Base-by-base conservation (phyloP, 1,140 invertebrate genomes). In the Tetranychus cinnabarinus region DNA sequence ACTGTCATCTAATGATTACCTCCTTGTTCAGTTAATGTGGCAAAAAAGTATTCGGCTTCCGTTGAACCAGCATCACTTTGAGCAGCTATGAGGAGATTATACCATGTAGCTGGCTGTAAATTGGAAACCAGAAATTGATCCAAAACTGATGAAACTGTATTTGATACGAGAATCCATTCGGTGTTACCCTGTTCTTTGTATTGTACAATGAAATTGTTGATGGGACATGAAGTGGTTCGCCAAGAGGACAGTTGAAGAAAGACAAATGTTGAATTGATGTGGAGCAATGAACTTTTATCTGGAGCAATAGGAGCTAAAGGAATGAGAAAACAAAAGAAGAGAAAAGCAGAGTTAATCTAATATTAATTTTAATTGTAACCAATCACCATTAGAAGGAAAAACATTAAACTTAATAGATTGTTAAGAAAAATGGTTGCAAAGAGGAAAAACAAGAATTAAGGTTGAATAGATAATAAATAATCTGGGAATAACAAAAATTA, bases 11-110 rank as follows among this genome's bases (percentile, higher is more conserved):
- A 47, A 61, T 60, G 34, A 6, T 47, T 48, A 36, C 56, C 57
- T 59, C 91, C 92, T 66, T 85, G 86, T 63, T 88, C 81, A 31
- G 89, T 93, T 47, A 80, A 72, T 12, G 82, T 84, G 46, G 75
- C 77, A 69, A 84, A 81, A 62, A 87, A 85, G 69, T 93, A 90
- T n/a, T 86, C 75, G 0, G 83, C 84, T 48, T 84, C 80, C 1
- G 85, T 86, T 55, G 83, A 85, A 8, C 67, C 67, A 10, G 67
- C 63, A 37, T 68, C 67, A 33, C 64, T 67, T 47, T 66, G 64
- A 4, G 67, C 67, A 34, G 62, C 62, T 2, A 68, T 66, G n/a
- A 65, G 50, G 0, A 68, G 13, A 10, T 66, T 63, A 57, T 68
- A 68, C 68, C 82, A 82, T 0, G 85, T 86, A n/a, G 81, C 85